Evolutionary conservation across 1,140 invertebrate genomes (phyloP).

Genomic region (Drosophila funebris): DNA sequence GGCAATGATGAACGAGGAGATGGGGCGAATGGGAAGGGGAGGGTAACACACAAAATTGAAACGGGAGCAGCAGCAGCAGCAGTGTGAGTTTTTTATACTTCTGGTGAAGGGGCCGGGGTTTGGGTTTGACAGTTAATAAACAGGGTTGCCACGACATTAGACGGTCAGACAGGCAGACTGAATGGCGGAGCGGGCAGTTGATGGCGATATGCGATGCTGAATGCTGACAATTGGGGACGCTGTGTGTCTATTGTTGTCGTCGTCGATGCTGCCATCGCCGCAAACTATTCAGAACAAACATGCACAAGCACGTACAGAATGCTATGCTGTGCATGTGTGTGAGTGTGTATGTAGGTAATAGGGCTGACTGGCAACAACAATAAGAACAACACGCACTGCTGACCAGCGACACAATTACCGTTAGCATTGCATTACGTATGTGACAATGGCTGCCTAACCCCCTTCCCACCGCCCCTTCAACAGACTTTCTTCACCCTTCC

Average conservation of each 20-base stretch:
- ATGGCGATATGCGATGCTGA: constrained; percentile 10
- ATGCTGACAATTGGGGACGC: constrained; percentile 49
- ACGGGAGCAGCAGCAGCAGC: constrained; percentile 37
- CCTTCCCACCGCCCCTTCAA: not conserved
- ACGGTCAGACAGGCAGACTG: constrained; percentile 23
- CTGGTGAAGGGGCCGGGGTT: not conserved
- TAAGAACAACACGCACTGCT: constrained; percentile 47
- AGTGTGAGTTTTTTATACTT: not conserved
- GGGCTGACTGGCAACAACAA: constrained; percentile 43
- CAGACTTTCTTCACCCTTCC: not conserved
- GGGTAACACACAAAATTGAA: constrained; percentile 14
- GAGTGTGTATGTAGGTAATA: constrained; percentile 61
- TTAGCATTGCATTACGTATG: constrained; percentile 57
- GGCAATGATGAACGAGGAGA: not conserved
- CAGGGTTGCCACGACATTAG: constrained; percentile 44
- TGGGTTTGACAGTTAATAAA: constrained; percentile 46
- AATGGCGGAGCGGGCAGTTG: constrained; percentile 1
- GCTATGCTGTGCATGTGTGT: constrained; percentile 17
- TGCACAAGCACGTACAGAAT: constrained; percentile 27
- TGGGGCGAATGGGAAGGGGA: not conserved
- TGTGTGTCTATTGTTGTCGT: not conserved
- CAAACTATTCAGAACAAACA: constrained; percentile 59
- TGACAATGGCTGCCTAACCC: constrained; percentile 51
- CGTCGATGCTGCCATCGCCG: constrained; percentile 20
- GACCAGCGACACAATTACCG: constrained; percentile 74